A percentile compares a stretch with the other conserved stretches of the same genome.
Evolutionary conservation across 2,113 vertebrate species (phyloP).

Genomic region (Paracanthobrama guichenoti): DNA sequence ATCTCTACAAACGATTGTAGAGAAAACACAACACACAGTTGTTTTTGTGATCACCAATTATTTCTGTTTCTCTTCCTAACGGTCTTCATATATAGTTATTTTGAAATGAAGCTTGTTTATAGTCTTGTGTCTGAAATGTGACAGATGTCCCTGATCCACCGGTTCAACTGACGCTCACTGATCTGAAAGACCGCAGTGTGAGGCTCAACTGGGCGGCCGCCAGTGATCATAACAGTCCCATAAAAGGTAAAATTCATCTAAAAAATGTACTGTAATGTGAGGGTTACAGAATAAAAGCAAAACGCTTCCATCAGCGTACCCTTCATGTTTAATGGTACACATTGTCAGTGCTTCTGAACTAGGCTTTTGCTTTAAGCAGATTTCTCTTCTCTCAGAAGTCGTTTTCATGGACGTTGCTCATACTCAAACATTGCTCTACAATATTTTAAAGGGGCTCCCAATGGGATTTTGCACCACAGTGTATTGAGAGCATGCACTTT

Average conservation of each 20-base stretch:
- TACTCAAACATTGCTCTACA: conserved; percentile 13
- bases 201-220: conserved; percentile 83
- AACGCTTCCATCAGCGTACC: not conserved
- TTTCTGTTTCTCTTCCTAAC: not conserved
- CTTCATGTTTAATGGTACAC: not conserved
- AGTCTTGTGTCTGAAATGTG: not conserved
- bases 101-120: not conserved
- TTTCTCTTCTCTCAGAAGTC: not conserved
- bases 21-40: not conserved
- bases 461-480: not conserved
- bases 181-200: conserved; percentile 77
- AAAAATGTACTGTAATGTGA: not conserved
- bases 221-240: conserved; percentile 82
- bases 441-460: conserved; percentile 26
- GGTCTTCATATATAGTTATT: not conserved
- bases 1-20: not conserved
- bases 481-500: not conserved
- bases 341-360: not conserved
- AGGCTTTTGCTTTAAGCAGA: not conserved
- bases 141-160: conserved; percentile 89
- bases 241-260: conserved; percentile 78
- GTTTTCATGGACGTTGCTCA: not conserved
- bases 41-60: not conserved
- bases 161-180: conserved; percentile 74
- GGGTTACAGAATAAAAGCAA: not conserved